Evolutionary conservation across 2,888 invertebrate genomes (phyloP).

Genomic region (Plebejus anna): DNA sequence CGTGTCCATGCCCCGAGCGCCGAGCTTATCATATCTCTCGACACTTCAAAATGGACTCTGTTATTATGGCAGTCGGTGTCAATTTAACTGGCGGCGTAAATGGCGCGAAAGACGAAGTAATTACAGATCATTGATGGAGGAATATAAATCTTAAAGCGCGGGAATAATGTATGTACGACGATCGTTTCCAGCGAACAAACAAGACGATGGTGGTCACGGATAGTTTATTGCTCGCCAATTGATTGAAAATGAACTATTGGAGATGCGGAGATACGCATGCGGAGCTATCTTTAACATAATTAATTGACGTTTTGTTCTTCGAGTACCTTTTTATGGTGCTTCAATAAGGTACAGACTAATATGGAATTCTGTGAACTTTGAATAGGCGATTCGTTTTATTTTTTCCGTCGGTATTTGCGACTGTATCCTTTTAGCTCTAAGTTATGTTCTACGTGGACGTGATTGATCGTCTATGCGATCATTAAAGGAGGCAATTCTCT

Average conservation of each 20-base stretch:
- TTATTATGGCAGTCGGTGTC: slow-evolving; percentile 34
- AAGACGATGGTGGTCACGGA: slow-evolving; percentile 46
- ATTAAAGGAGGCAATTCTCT: not conserved
- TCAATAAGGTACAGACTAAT: slow-evolving; percentile 21
- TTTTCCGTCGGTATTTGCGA: slow-evolving; percentile 6
- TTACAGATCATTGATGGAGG: slow-evolving; percentile 39
- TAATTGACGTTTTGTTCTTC: slow-evolving; percentile 35
- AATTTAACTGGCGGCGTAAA: slow-evolving; percentile 30
- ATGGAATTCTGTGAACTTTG: slow-evolving; percentile 25
- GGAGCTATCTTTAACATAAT: slow-evolving; percentile 33
- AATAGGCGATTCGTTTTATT: slow-evolving; percentile 25
- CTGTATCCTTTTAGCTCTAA: slow-evolving; percentile 8
- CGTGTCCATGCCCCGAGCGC: slow-evolving; percentile 54
- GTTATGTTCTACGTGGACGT: not conserved
- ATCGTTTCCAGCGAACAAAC: slow-evolving; percentile 40
- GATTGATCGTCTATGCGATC: slow-evolving; percentile 7
- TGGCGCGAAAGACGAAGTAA: slow-evolving; percentile 38
- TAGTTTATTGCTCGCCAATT: slow-evolving; percentile 49
- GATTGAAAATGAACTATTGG: slow-evolving; percentile 47
- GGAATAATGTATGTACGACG: slow-evolving; percentile 37
- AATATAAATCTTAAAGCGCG: slow-evolving; percentile 40
- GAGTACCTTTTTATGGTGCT: slow-evolving; percentile 2
- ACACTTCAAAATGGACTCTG: slow-evolving; percentile 41
- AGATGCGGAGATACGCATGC: slow-evolving; percentile 34
- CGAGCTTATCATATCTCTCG: slow-evolving; percentile 13